Percentiles rank a stretch among this genome's conserved stretches.
Conservation (phyloP, 2,888 invertebrate genomes). For the Scaeva pyrastri region DNA sequence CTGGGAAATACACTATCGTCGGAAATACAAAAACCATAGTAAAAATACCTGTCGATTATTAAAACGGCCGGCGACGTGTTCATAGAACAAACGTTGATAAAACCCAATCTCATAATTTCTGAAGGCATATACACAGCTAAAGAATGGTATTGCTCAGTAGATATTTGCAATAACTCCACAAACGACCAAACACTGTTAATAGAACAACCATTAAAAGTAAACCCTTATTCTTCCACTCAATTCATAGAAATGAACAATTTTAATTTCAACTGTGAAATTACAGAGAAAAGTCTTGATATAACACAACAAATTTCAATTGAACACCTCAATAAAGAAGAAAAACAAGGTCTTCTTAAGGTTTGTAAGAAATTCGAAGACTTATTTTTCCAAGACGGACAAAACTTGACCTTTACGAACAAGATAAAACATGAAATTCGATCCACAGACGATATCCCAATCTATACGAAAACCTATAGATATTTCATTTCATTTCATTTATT, state of each 20-base stretch:
- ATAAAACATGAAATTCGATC: no score
- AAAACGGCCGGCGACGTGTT: slow-evolving; percentile 39
- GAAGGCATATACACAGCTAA: slow-evolving; percentile 47
- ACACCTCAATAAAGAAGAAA: slow-evolving; percentile 57
- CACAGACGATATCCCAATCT: no score
- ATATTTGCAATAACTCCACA: slow-evolving; percentile 31
- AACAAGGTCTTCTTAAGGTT: slow-evolving; percentile 33
- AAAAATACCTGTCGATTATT: slow-evolving; percentile 38
- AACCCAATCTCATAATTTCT: slow-evolving; percentile 20
- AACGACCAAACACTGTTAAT: slow-evolving; percentile 23
- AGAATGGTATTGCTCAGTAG: slow-evolving; percentile 38
- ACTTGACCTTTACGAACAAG: slow-evolving; percentile 25
- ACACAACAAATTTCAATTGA: slow-evolving; percentile 19
- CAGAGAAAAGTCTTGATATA: slow-evolving; percentile 22
- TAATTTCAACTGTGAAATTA: background rate
- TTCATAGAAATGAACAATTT: slow-evolving; percentile 45
- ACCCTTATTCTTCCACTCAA: slow-evolving; percentile 7
- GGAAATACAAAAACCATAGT: slow-evolving; percentile 8
- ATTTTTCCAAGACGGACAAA: slow-evolving; percentile 53
- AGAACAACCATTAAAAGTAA: slow-evolving; percentile 43
- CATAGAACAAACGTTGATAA: slow-evolving; percentile 16
- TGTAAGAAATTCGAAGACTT: slow-evolving; percentile 40
- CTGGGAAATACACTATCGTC: no score
- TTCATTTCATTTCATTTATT: no score
- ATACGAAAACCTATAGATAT: no score